phyloP scores from a whole-genome alignment of 2,888 invertebrate species.

The Dynastes tityus region DNA sequence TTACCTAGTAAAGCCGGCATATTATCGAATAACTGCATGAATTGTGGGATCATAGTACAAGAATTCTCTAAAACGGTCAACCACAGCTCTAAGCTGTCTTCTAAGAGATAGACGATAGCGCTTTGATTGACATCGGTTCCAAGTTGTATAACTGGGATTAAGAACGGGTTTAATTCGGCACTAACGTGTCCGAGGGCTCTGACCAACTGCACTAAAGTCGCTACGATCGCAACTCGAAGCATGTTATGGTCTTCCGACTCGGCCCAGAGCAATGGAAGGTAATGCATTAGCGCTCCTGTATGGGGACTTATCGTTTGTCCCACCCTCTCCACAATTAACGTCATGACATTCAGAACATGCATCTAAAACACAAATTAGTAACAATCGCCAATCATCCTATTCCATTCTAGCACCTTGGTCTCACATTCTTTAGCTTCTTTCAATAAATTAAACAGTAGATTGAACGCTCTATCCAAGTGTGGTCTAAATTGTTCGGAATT shows the following conservation, averaged over 20 bases:
- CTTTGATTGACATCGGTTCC: constrained; percentile 86
- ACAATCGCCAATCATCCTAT: neutral
- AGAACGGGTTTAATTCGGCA: constrained; percentile 75
- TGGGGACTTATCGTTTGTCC: constrained; percentile 83
- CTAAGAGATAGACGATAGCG: constrained; percentile 90
- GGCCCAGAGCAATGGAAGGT: constrained; percentile 91
- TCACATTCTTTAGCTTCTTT: constrained; percentile 93
- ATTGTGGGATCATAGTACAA: constrained; percentile 76
- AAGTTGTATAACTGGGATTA: constrained; percentile 79
- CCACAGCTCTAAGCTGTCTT: constrained; percentile 95
- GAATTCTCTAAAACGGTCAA: constrained; percentile 86
- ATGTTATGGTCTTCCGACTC: constrained; percentile 91
- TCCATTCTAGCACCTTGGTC: constrained; percentile 79
- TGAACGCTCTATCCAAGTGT: constrained; percentile 85
- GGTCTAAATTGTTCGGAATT: constrained; percentile 89
- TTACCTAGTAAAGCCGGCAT: constrained; percentile 83
- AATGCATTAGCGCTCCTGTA: constrained; percentile 81
- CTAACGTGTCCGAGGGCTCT: constrained; percentile 78
- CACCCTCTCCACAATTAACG: constrained; percentile 90
- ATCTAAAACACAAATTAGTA: constrained; percentile 72
- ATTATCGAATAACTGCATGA: constrained; percentile 83
- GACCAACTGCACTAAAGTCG: constrained; percentile 89
- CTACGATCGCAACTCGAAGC: constrained; percentile 92
- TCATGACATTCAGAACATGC: constrained; percentile 92
- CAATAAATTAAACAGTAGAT: constrained; percentile 85